These are phyloP conservation scores for Heteromormyrus szaboi DNA, from an alignment of 2,797 vertebrate genomes.

Conservation along the genomic window DNA sequence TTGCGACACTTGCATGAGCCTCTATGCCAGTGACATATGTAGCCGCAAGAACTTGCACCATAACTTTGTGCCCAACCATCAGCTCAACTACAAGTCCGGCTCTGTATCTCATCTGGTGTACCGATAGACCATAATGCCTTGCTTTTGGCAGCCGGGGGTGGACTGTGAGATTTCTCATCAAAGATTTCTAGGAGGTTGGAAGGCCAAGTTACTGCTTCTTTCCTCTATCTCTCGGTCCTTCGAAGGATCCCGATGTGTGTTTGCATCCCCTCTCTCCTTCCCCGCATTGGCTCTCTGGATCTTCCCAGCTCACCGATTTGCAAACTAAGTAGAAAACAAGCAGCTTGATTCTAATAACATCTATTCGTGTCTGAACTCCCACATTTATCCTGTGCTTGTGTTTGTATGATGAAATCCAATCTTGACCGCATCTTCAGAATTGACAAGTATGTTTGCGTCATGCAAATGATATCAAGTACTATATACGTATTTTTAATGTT, in stretches of 20 bases:
- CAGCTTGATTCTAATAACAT: background rate
- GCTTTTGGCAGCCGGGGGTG: background rate
- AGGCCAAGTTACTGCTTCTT: constrained; percentile 45
- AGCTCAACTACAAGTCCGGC: constrained; percentile 89
- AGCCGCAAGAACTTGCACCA: constrained; percentile 87
- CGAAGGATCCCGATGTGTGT: constrained; percentile 46
- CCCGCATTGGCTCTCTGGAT: constrained; percentile 35
- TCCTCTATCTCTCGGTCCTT: constrained; percentile 36
- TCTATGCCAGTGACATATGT: constrained; percentile 89
- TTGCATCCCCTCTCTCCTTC: constrained; percentile 34
- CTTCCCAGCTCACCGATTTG: constrained; percentile 18
- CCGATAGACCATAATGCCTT: constrained; percentile 64
- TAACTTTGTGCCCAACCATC: constrained; percentile 89
- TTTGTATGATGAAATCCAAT: background rate
- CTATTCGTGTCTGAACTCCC: background rate
- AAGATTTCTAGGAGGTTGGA: constrained; percentile 38
- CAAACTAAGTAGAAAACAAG: background rate
- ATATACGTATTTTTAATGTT: background rate
- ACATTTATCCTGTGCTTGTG: background rate
- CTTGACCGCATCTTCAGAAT: constrained; percentile 46
- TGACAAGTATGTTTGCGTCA: background rate
- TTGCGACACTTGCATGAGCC: constrained; percentile 81
- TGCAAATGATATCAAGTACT: background rate
- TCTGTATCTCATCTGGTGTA: constrained; percentile 89
- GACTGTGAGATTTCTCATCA: constrained; percentile 40